A percentile compares a stretch with the other conserved stretches of the same genome.
These are phyloP conservation scores for Nematolebias whitei DNA, from an alignment of 2,113 vertebrate species.

Conservation along the genomic window DNA sequence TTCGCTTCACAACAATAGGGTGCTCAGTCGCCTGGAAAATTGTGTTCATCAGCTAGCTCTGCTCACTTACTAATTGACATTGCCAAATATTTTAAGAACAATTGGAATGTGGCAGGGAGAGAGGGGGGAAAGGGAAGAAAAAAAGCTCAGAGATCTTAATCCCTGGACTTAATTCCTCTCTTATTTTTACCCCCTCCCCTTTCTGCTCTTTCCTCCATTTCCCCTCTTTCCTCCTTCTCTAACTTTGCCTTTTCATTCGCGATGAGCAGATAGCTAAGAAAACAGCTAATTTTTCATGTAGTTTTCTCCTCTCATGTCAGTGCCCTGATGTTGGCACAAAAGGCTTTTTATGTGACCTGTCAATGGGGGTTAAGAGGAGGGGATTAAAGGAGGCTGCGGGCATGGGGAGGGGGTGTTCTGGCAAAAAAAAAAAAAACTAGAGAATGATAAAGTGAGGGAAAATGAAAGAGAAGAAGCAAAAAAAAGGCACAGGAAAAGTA, in stretches of 20 bases:
- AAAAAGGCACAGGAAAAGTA: conserved; percentile 17
- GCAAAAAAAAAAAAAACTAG: conserved; percentile 28
- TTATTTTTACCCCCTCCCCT: conserved; percentile 38
- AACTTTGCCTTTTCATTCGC: conserved; percentile 29
- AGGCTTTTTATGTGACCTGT: conserved; percentile 86
- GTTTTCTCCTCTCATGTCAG: conserved; percentile 83
- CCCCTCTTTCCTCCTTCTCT: conserved; percentile 28
- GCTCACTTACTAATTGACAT: conserved; percentile 99
- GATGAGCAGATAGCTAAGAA: conserved; percentile 78
- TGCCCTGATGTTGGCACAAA: conserved; percentile 82
- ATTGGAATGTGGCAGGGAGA: conserved; percentile 93
- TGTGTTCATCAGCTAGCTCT: conserved; percentile 99
- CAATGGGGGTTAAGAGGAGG: conserved; percentile 84
- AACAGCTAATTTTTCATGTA: conserved; percentile 84
- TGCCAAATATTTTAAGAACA: conserved; percentile 99
- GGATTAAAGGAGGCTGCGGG: conserved; percentile 57
- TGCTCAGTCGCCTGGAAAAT: conserved; percentile 99
- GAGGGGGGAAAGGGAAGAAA: conserved; percentile 80
- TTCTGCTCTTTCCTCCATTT: too few species aligned
- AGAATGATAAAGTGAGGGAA: conserved; percentile 46
- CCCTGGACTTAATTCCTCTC: conserved; percentile 89
- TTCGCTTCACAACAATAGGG: conserved; percentile 99
- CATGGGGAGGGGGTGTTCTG: not conserved
- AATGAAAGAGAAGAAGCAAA: conserved; percentile 40
- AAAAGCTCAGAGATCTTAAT: conserved; percentile 96